Base-by-base conservation (phyloP, 2,797 vertebrate species). In the Melanogrammus aeglefinus region DNA sequence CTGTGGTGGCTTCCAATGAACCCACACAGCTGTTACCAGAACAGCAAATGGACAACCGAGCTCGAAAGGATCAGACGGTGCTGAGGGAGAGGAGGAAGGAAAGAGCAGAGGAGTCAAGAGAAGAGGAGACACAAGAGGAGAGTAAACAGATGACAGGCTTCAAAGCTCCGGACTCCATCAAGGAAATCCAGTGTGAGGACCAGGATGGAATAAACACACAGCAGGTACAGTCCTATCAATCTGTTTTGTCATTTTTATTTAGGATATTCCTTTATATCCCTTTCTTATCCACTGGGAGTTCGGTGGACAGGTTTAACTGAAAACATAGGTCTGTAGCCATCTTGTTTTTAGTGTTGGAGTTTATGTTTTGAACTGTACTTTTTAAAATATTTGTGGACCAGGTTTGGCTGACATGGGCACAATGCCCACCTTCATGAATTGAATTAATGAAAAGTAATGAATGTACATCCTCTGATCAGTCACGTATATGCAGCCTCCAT, bases 131-230 rank as follows among this genome's bases (percentile, higher is more conserved):
- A 6, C 75, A 63, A 12, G 10, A 77, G 13, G 29, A 73, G 36
- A 4, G 33, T 2, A 36, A 38, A 6, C 51, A 39, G 10, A 38
- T 47, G 44, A 44, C 31, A 29, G 76, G 8, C 24, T 69, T 69
- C 63, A 27, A 16, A 69, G 27, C 63, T 27, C n/a, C 63, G 1
- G n/a, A 69, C 24, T 13, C 63, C 24, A 12, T 69, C 63, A 91
- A 91, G 74, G 83, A 36, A 27, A 76, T 16, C 57, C 27, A 79
- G 12, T 86, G 81, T 70, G 81, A 89, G 29, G 79, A 83, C 1
- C 84, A 84, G 72, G 89, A 89, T 7, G 92, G 91, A 18, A 85
- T 92, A 80, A 93, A 78, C 83, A 91, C 88, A 0, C 86, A 86
- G 16, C 93, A 94, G 94, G 94, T 95, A 92, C 31, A 76, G n/a